Evolutionary conservation across 92 coral and sea anemone species (phyloP), one percentile per base, ranked within the genome.

Genomic region (Pocillopora meandrina): DNA sequence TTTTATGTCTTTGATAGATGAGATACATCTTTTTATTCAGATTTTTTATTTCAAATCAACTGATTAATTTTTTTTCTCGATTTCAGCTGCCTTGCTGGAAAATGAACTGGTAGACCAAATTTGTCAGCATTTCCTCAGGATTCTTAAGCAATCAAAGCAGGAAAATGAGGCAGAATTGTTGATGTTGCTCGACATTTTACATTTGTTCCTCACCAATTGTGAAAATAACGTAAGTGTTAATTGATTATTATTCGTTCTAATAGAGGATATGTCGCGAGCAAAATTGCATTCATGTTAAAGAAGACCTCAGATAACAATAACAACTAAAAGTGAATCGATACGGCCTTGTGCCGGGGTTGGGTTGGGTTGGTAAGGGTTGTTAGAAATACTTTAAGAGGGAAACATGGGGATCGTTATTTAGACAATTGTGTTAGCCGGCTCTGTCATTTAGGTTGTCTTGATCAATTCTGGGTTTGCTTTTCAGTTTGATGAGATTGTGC

Each of bases 401-500:
- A 42, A 7, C 52, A 3, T 42, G 52, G 8, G 52, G 52, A 42
- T 42, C 8, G 52, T 42, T 3, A 42, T 42, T 42, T 42, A 42
- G 8, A 42, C 52, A 42, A 42, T 3, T 42, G 52, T 42, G 52
- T 7, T 42, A 42, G 52, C 52, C 7, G 8, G 52, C 52, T 26
- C 6, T 62, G 66, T 21, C 21, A 11, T 62, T 19, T 11, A 16
- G n/a, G 17, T 62, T 19, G n/a, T 26, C 9, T 69, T 34, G 2
- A 67, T 31, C 1, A 34, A 2, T 33, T 34, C 66, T 56, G 56
- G 66, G 17, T 68, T 7, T 74, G 2, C 10, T 77, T 79, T 76
- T 62, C 85, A 90, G 93, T 72, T 85, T 56, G 84, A 31, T 84
- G 84, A 87, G 47, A 61, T 91, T 15, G 80, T 84, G 20, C 71